Conservation (phyloP, 2,113 vertebrate species). For the Hydropotes inermis region DNA sequence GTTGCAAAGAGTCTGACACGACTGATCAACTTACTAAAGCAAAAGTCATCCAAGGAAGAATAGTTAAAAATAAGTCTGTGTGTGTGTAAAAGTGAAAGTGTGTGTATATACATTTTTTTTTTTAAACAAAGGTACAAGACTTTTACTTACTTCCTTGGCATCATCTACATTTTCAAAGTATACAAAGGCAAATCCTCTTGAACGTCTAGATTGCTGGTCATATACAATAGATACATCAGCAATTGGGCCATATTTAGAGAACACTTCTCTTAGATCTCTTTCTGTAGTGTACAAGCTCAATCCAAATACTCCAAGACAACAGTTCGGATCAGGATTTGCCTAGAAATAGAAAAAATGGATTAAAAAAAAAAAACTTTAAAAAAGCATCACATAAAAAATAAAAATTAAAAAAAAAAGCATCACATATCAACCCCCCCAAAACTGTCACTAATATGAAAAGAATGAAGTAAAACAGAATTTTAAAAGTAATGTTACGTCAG, state of each 20-base stretch:
- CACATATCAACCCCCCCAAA: fast-evolving
- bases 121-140: not conserved
- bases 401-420: not conserved
- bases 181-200: conserved; percentile 95
- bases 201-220: conserved; percentile 95
- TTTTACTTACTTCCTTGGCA: conserved; percentile 89
- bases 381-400: not conserved
- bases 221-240: conserved; percentile 94
- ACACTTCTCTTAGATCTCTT: conserved; percentile 94
- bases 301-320: conserved; percentile 96
- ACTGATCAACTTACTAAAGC: not conserved
- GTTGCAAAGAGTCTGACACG: not conserved
- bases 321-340: conserved; percentile 96
- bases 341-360: conserved; percentile 64
- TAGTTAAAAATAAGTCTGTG: not conserved
- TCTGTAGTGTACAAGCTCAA: conserved; percentile 97
- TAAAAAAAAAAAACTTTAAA: not conserved
- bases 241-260: conserved; percentile 96
- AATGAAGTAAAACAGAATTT: not conserved
- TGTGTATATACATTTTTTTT: not conserved
- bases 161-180: conserved; percentile 96
- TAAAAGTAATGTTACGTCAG: not conserved
- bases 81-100: not conserved
- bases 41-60: not conserved
- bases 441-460: not conserved